These are phyloP conservation scores for Lutraria lutraria DNA, from an alignment of 2,888 invertebrate genomes.

Conservation along the genomic window DNA sequence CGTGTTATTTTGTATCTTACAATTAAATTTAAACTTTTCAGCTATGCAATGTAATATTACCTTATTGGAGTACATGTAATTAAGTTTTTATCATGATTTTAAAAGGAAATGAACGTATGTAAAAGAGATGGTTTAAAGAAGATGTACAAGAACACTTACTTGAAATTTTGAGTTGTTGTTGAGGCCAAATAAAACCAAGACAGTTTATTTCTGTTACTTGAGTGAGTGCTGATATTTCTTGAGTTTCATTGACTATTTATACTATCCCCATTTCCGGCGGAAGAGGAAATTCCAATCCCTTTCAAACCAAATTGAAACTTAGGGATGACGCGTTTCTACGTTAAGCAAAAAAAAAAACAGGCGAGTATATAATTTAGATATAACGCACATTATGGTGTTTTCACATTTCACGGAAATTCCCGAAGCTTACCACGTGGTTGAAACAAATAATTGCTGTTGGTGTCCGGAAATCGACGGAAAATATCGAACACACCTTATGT, in stretches of 20 bases:
- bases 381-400: neutral
- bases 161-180: conserved; percentile 3
- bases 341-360: neutral
- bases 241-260: neutral
- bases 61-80: neutral
- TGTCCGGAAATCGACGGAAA: too few species aligned
- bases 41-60: too few species aligned
- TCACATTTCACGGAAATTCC: neutral
- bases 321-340: neutral
- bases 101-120: neutral
- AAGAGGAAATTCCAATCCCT: neutral
- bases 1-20: neutral
- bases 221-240: neutral
- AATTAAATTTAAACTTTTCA: neutral
- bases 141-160: neutral
- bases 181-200: conserved; percentile 2
- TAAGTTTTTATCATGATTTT: neutral
- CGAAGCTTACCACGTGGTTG: neutral
- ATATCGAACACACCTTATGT: too few species aligned
- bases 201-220: neutral
- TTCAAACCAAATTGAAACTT: neutral
- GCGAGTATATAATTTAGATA: neutral
- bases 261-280: neutral
- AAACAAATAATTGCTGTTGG: neutral
- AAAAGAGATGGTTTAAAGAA: neutral